Conservation (phyloP, 2,797 vertebrate species). For the Spinus olivaceus region DNA sequence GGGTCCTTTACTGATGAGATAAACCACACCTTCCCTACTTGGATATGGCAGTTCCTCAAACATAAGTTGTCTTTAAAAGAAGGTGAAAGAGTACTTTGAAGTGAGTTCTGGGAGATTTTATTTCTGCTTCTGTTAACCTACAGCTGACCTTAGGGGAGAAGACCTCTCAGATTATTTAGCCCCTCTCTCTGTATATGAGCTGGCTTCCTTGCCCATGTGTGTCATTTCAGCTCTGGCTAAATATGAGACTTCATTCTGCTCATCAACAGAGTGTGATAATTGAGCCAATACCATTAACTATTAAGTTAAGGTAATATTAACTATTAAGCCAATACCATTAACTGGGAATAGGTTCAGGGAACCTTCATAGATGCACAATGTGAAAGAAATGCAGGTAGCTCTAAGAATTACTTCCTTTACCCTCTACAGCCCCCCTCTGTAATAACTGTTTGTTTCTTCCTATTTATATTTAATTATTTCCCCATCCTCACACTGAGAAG, state of each 20-base stretch:
- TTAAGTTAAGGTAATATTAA: not conserved
- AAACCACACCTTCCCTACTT: not conserved
- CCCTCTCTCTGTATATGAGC: not conserved
- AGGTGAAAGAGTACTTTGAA: not conserved
- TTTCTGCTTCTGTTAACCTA: not conserved
- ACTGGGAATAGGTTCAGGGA: not conserved
- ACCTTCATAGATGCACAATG: not conserved
- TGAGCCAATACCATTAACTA: not conserved
- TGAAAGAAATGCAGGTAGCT: not conserved
- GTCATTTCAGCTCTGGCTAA: not conserved
- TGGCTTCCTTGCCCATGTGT: not conserved
- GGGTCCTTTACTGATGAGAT: not conserved
- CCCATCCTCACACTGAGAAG: not conserved
- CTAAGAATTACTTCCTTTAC: not conserved
- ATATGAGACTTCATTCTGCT: not conserved
- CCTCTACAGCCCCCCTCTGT: not conserved
- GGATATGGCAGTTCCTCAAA: not conserved
- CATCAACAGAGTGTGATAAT: not conserved
- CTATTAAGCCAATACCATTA: not conserved
- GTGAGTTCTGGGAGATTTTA: not conserved
- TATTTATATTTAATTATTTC: not conserved
- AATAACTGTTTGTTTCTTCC: not conserved
- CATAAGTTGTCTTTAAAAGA: not conserved
- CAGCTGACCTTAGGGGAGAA: not conserved
- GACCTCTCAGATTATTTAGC: not conserved